A percentile compares a stretch with the other conserved stretches of the same genome.
Conservation (phyloP, 2,888 invertebrate genomes). For the Drosophila algonquin region DNA sequence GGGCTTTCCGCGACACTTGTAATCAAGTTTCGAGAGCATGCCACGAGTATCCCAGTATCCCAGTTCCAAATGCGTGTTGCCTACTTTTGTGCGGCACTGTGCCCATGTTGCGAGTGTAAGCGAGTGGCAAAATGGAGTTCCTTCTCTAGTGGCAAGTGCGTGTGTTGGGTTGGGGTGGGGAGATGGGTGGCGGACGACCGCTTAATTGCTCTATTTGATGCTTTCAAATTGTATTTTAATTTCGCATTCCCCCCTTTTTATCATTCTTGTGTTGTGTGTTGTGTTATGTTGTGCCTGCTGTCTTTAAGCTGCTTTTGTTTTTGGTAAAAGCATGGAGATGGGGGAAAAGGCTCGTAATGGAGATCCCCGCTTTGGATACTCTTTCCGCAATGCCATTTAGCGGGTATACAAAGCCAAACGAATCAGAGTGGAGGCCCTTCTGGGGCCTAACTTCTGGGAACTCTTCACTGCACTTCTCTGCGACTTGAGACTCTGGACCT, state of each 20-base stretch:
- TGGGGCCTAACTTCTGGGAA: too few species aligned
- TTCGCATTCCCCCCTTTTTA: conserved; percentile 55
- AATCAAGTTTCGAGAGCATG: conserved; percentile 34
- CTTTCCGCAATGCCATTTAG: neutral
- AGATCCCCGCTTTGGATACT: neutral
- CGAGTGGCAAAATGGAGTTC: neutral
- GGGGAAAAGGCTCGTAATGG: neutral
- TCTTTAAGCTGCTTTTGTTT: conserved; percentile 34
- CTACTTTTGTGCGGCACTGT: conserved; percentile 16
- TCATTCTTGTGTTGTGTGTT: conserved; percentile 1
- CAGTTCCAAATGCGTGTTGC: conserved; percentile 3
- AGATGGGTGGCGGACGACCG: conserved; percentile 46
- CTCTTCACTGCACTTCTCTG: too few species aligned
- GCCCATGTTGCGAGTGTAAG: neutral
- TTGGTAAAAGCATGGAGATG: neutral
- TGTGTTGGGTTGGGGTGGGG: neutral
- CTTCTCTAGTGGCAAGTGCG: neutral
- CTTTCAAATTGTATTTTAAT: conserved; percentile 81
- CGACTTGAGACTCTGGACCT: too few species aligned
- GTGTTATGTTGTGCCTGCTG: conserved; percentile 28
- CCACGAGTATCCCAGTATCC: neutral
- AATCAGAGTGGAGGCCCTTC: neutral
- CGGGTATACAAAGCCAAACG: neutral
- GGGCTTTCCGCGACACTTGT: conserved; percentile 48
- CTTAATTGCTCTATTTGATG: conserved; percentile 78